A percentile compares a stretch with the other conserved stretches of the same genome.
phyloP scores from a whole-genome alignment of 2,888 invertebrate species.

The Augochlorella aurata region DNA sequence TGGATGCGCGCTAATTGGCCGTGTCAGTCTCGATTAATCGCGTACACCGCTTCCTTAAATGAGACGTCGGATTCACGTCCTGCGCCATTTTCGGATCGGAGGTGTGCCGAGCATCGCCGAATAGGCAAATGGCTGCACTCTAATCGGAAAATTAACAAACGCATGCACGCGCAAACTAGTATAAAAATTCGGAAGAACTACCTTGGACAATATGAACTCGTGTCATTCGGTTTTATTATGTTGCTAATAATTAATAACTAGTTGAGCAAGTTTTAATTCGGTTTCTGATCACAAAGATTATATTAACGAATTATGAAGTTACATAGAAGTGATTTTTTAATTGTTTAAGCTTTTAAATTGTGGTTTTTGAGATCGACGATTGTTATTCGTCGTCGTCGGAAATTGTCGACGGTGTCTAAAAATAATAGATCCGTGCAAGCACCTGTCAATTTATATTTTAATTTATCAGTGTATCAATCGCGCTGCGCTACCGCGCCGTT shows the following conservation, averaged over 20 bases:
- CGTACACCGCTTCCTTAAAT: slow-evolving; percentile 23
- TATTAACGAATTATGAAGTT: no score
- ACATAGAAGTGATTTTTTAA: background rate
- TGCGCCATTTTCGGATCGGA: background rate
- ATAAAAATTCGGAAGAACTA: background rate
- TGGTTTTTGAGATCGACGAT: background rate
- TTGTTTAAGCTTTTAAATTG: background rate
- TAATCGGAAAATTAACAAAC: background rate
- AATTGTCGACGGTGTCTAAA: background rate
- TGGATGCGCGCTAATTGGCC: slow-evolving; percentile 68
- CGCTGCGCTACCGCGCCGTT: background rate
- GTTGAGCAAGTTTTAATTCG: no score
- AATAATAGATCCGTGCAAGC: background rate
- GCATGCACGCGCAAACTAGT: background rate
- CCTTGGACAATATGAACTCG: no score
- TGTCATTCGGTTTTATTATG: no score
- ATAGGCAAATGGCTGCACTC: no score
- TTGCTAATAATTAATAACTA: no score
- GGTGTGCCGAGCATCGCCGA: background rate
- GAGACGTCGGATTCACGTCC: slow-evolving; percentile 9
- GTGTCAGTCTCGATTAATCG: slow-evolving; percentile 63
- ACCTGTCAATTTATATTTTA: background rate
- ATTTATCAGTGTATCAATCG: background rate
- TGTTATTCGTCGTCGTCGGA: background rate
- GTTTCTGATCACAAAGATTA: no score